Conservation (phyloP, 2,888 invertebrate genomes). For the Acanthosoma haemorrhoidale region DNA sequence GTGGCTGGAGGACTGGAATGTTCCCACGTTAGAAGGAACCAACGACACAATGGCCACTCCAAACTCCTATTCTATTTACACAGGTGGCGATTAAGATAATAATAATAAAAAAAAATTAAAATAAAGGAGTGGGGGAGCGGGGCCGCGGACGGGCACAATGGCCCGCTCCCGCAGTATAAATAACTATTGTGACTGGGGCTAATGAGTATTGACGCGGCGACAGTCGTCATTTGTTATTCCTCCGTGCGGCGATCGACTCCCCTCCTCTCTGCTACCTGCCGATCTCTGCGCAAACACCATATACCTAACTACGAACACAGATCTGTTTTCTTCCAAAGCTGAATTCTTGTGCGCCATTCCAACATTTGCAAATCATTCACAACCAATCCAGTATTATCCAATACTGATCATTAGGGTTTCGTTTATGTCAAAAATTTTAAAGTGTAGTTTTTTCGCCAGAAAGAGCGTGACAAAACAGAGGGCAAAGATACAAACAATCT, state of each 20-base stretch:
- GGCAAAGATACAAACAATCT: too few relatives aligned
- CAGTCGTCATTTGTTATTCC: slow-evolving; percentile 40
- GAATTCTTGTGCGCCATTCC: too few relatives aligned
- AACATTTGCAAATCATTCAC: too few relatives aligned
- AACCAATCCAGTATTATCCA: too few relatives aligned
- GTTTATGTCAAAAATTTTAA: too few relatives aligned
- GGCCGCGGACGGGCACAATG: background rate
- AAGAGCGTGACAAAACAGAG: too few relatives aligned
- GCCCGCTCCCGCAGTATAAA: slow-evolving; percentile 33
- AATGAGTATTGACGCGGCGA: slow-evolving; percentile 40
- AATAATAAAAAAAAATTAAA: slow-evolving; percentile 19
- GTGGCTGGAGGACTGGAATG: background rate
- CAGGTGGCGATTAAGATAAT: slow-evolving; percentile 20
- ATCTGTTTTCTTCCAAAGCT: too few relatives aligned
- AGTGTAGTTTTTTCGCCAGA: too few relatives aligned
- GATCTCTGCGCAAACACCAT: background rate
- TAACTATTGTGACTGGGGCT: slow-evolving; percentile 38
- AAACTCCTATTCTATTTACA: slow-evolving; percentile 17
- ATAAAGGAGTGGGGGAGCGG: background rate
- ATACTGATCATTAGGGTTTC: too few relatives aligned
- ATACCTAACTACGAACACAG: too few relatives aligned
- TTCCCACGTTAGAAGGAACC: background rate
- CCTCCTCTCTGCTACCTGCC: background rate
- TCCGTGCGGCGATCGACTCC: slow-evolving; percentile 16
- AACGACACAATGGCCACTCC: background rate